phyloP scores from a whole-genome alignment of 2,113 vertebrate genomes.

The Serilophus lunatus region DNA sequence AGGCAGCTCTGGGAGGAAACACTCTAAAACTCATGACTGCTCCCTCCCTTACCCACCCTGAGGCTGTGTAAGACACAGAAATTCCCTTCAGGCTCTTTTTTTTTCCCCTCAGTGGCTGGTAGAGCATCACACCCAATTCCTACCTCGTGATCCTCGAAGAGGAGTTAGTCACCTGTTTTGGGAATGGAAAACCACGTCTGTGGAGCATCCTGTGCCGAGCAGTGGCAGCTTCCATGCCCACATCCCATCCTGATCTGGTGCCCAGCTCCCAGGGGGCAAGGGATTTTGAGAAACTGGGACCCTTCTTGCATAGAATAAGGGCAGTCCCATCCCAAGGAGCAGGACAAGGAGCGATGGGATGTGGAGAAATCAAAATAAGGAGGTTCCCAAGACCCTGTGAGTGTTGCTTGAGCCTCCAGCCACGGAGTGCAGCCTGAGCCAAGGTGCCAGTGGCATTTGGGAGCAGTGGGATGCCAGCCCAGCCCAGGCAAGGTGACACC shows the following conservation, averaged over 20 bases:
- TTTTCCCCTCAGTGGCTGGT: neutral
- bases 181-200: neutral
- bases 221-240: neutral
- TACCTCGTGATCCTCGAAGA: neutral
- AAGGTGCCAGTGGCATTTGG: neutral
- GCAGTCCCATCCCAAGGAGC: neutral
- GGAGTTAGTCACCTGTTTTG: neutral
- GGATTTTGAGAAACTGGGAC: fast-evolving
- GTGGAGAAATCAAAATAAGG: fast-evolving
- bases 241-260: fast-evolving
- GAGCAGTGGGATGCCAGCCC: neutral
- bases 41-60: neutral
- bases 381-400: fast-evolving
- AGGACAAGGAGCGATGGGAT: neutral
- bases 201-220: neutral
- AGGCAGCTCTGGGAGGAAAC: neutral
- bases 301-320: neutral
- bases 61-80: neutral
- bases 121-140: neutral
- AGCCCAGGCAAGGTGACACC: neutral
- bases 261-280: fast-evolving
- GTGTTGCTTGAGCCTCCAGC: neutral
- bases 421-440: neutral
- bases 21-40: neutral
- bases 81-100: neutral